Evolutionary conservation across 2,113 vertebrate species (phyloP).

Genomic region (Dicrurus megarhynchus): DNA sequence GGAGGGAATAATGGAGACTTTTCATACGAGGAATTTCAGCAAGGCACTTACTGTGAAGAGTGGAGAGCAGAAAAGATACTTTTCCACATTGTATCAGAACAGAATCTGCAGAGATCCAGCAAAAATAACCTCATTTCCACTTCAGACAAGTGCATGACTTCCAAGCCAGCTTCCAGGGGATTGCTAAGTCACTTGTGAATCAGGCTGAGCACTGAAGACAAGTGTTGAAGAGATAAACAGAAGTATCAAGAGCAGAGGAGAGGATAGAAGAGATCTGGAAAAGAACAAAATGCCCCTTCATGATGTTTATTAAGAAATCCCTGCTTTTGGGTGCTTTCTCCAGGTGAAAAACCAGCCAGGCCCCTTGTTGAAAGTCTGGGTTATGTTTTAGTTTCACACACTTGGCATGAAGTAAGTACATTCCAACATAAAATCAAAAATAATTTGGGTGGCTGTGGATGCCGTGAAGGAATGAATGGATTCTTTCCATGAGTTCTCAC

Average conservation of each 20-base stretch:
- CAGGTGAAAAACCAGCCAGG: neutral
- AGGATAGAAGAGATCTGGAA: neutral
- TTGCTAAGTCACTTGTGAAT: neutral
- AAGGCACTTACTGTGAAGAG: neutral
- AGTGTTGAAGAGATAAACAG: neutral
- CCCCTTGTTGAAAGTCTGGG: neutral
- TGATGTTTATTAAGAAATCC: neutral
- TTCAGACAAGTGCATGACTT: neutral
- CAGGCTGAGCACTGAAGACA: neutral
- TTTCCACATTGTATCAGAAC: neutral
- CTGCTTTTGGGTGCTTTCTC: neutral
- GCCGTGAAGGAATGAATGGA: neutral
- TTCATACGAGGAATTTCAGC: neutral
- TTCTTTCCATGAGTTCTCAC: neutral
- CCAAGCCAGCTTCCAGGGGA: neutral
- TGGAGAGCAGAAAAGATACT: neutral
- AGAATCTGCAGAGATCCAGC: neutral
- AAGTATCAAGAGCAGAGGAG: neutral
- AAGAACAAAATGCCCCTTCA: neutral
- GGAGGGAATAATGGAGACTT: neutral
- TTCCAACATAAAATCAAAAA: neutral
- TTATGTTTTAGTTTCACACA: neutral
- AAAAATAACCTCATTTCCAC: neutral
- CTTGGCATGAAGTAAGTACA: neutral
- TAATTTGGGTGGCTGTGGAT: neutral